Evolutionary conservation across 2,113 vertebrate genomes (phyloP).

Genomic region (Hipposideros armiger): DNA sequence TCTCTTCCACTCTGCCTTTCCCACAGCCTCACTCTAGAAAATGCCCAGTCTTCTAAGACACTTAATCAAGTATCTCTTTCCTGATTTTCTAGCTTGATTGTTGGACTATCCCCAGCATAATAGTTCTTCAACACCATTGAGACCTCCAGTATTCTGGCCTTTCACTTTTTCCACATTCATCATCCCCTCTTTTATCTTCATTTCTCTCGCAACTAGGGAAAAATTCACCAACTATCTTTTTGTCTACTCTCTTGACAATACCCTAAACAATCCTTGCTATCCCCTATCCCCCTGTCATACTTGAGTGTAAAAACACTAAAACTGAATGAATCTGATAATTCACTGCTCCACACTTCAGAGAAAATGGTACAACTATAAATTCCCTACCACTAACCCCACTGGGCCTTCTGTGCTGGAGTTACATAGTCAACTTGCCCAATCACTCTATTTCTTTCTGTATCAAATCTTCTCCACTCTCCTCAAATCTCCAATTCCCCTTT

Average conservation of each 20-base stretch:
- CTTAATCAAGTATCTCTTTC: neutral
- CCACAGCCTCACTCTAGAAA: neutral
- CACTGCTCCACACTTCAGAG: neutral
- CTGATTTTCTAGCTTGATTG: neutral
- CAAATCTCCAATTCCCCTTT: neutral
- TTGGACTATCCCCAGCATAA: neutral
- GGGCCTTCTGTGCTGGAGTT: neutral
- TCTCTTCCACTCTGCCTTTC: neutral
- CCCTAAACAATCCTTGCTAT: neutral
- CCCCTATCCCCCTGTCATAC: neutral
- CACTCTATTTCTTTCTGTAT: neutral
- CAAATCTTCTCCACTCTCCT: constrained; percentile 1
- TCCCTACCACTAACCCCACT: neutral
- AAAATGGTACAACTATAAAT: neutral
- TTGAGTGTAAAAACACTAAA: neutral
- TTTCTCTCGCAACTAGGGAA: neutral
- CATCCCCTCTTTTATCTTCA: neutral
- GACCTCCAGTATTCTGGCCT: neutral
- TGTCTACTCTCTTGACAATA: neutral
- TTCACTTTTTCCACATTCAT: neutral
- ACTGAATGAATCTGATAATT: neutral
- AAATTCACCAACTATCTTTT: neutral
- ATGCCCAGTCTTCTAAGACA: neutral
- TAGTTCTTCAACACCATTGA: neutral
- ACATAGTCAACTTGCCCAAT: neutral